A percentile compares a stretch with the other conserved stretches of the same genome.
Conservation (phyloP, 1,140 invertebrate species). For the Campoletis sonorensis region DNA sequence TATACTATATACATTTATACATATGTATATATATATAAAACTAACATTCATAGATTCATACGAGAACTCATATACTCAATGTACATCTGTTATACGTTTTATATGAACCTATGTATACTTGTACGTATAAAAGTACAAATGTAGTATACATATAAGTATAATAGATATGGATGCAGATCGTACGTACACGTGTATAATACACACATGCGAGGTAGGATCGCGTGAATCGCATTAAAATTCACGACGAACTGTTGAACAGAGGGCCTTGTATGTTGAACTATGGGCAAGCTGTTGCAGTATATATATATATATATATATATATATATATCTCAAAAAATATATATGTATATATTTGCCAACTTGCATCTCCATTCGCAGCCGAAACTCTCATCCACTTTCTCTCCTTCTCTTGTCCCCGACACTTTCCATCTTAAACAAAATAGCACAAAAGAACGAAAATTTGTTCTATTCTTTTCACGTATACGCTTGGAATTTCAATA, state of each 20-base stretch:
- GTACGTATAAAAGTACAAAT: background rate
- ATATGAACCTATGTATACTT: background rate
- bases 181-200: conserved; percentile 41
- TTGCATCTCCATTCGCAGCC: conserved; percentile 40
- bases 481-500: background rate
- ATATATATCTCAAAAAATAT: no score
- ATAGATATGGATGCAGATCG: background rate
- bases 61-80: conserved; percentile 14
- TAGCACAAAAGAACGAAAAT: background rate
- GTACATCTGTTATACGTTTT: conserved; percentile 7
- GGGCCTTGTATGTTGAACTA: conserved; percentile 63
- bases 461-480: no score
- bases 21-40: conserved; percentile 19
- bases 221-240: conserved; percentile 68
- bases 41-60: conserved; percentile 20
- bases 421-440: background rate
- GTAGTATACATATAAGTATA: background rate
- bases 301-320: no score
- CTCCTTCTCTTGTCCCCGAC: background rate
- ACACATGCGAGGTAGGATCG: conserved; percentile 52
- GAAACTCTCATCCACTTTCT: conserved; percentile 16
- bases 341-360: no score
- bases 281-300: conserved; percentile 71
- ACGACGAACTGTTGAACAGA: conserved; percentile 57
- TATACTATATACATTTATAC: conserved; percentile 16